phyloP scores from a whole-genome alignment of 2,888 invertebrate species.

The Hirtodrosophila alboralis region DNA sequence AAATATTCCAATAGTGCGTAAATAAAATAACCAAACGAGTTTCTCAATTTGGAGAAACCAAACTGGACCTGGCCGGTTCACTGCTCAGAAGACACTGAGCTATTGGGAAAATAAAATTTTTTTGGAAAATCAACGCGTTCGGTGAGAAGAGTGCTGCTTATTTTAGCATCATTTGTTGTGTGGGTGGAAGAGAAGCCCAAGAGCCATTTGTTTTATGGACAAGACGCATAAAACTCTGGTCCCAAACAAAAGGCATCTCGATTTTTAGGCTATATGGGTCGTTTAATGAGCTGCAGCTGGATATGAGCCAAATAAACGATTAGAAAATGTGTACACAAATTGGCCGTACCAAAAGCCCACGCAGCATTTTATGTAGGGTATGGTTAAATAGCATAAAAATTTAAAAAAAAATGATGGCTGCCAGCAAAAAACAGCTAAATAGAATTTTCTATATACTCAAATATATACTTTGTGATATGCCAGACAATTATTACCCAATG shows the following conservation, averaged over 20 bases:
- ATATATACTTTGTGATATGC: slow-evolving; percentile 13
- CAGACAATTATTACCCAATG: slow-evolving; percentile 18
- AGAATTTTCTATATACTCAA: slow-evolving; percentile 23
- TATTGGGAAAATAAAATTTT: slow-evolving; percentile 10
- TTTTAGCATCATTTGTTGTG: slow-evolving; percentile 34
- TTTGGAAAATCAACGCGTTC: slow-evolving; percentile 39
- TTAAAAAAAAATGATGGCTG: too few relatives aligned
- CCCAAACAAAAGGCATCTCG: slow-evolving; percentile 20
- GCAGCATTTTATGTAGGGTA: slow-evolving; percentile 42
- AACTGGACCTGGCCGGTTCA: slow-evolving; percentile 37
- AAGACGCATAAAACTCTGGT: slow-evolving; percentile 19
- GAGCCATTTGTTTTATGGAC: slow-evolving; percentile 53
- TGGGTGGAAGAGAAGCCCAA: slow-evolving; percentile 13
- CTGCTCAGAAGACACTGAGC: slow-evolving; percentile 57
- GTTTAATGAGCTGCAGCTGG: slow-evolving; percentile 52
- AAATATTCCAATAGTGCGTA: slow-evolving; percentile 33
- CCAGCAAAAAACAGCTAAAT: slow-evolving; percentile 7
- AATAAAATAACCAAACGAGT: slow-evolving; percentile 38
- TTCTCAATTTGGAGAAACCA: slow-evolving; percentile 10
- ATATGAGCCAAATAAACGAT: slow-evolving; percentile 59
- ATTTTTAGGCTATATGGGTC: slow-evolving; percentile 29
- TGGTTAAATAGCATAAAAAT: slow-evolving; percentile 20
- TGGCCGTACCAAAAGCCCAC: slow-evolving; percentile 33
- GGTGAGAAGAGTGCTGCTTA: slow-evolving; percentile 48
- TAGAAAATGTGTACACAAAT: slow-evolving; percentile 42